A percentile compares a stretch with the other conserved stretches of the same genome.
Evolutionary conservation across 2,888 invertebrate genomes (phyloP).

Genomic region (Sipha maydis): DNA sequence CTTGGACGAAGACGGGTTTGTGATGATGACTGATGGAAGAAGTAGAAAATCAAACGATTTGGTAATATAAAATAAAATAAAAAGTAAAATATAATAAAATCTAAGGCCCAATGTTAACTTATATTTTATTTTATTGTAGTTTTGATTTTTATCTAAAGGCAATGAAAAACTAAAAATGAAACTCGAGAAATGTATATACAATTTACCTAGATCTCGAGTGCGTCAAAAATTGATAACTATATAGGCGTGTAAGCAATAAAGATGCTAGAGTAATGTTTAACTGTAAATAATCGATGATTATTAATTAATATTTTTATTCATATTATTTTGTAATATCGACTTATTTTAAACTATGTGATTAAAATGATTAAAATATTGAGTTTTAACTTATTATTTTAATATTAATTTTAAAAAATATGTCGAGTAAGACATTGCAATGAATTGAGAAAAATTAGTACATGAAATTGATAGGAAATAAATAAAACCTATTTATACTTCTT

Average conservation of each 20-base stretch:
- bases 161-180: not conserved
- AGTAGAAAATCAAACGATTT: slow-evolving; percentile 69
- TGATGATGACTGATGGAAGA: slow-evolving; percentile 69
- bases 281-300: not conserved
- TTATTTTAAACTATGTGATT: too few species aligned
- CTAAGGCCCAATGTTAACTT: too few species aligned
- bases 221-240: not conserved
- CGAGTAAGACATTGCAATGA: not conserved
- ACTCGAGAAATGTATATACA: not conserved
- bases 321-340: too few species aligned
- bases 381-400: not conserved
- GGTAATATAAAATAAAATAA: slow-evolving; percentile 68
- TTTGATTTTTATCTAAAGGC: not conserved
- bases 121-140: not conserved
- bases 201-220: not conserved
- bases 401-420: not conserved
- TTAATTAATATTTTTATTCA: not conserved
- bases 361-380: not conserved
- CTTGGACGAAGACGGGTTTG: slow-evolving; percentile 69
- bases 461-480: too few species aligned
- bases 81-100: too few species aligned
- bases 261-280: not conserved
- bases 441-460: not conserved
- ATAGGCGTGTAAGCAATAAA: not conserved
- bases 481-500: too few species aligned